These are phyloP conservation scores for Rhagologus leucostigma DNA, from an alignment of 2,113 vertebrate species.

Conservation along the genomic window DNA sequence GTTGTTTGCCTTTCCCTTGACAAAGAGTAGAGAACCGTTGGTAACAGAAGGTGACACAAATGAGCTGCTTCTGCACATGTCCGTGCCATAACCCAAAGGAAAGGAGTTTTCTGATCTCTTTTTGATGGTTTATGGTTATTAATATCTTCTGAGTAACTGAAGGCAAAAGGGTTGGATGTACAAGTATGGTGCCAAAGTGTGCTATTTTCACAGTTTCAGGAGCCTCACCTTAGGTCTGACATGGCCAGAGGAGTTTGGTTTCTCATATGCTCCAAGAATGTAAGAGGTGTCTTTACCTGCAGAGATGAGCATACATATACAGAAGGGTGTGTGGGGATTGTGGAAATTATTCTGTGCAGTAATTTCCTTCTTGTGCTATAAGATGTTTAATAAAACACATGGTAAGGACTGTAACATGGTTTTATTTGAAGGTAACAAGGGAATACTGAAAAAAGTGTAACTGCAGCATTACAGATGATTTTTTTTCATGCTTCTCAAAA, in stretches of 20 bases:
- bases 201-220: background rate
- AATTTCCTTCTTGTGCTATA: background rate
- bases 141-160: background rate
- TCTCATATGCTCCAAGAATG: background rate
- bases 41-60: background rate
- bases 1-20: background rate
- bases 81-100: background rate
- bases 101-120: background rate
- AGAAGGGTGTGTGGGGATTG: background rate
- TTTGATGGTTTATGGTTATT: background rate
- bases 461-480: background rate
- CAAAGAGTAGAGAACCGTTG: background rate
- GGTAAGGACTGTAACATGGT: background rate
- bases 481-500: background rate
- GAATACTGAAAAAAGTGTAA: background rate
- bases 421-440: background rate
- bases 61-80: background rate
- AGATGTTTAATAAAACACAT: background rate
- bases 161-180: background rate
- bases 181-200: accelerated
- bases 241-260: background rate
- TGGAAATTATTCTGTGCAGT: background rate
- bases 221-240: background rate
- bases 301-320: background rate
- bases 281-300: background rate